Evolutionary conservation across 2,888 invertebrate genomes (phyloP).

Genomic region (Smittia aterrima): DNA sequence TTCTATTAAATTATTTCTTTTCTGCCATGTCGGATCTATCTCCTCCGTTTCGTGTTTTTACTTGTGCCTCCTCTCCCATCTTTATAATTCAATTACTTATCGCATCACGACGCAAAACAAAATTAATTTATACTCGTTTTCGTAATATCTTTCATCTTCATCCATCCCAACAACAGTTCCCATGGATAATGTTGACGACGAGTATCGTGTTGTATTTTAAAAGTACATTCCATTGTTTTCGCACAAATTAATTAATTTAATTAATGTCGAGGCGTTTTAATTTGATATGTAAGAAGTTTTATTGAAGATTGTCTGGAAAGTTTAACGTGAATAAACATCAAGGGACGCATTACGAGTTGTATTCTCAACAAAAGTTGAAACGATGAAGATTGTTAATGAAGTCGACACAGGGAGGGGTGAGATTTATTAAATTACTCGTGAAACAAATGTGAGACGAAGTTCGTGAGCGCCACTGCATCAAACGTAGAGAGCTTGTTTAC

Average conservation of each 20-base stretch:
- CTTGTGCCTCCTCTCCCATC: background rate
- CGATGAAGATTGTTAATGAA: background rate
- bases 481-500: too few species aligned
- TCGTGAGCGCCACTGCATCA: too few species aligned
- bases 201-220: background rate
- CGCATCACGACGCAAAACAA: background rate
- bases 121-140: conserved; percentile 10
- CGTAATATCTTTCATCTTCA: conserved; percentile 4
- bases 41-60: background rate
- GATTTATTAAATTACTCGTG: too few species aligned
- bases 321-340: background rate
- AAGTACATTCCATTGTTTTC: conserved; percentile 21
- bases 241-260: conserved; percentile 17
- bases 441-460: too few species aligned
- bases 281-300: background rate
- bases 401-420: background rate
- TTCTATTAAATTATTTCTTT: background rate
- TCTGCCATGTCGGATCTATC: background rate
- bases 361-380: background rate
- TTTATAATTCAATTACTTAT: conserved; percentile 23
- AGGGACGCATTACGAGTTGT: conserved; percentile 7
- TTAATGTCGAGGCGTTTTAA: conserved; percentile 10
- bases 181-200: background rate
- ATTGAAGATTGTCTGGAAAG: conserved; percentile 23
- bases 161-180: background rate